Evolutionary conservation across 2,888 invertebrate species (phyloP).

Genomic region (Embidobia sp.): DNA sequence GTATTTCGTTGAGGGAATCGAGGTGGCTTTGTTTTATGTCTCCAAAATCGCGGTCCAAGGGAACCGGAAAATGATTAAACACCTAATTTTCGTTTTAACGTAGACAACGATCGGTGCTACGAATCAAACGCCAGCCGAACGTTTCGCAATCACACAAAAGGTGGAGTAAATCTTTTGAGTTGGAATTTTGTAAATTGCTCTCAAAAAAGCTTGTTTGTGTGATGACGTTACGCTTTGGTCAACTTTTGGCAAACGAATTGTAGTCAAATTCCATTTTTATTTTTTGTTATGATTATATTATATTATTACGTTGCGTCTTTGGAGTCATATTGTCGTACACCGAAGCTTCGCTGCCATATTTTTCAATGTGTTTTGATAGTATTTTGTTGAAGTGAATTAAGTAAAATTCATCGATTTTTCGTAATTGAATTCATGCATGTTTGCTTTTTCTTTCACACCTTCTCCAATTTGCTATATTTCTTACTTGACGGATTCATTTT

Average conservation of each 20-base stretch:
- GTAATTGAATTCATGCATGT: constrained; percentile 51
- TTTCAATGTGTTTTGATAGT: constrained; percentile 76
- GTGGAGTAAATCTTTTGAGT: constrained; percentile 26
- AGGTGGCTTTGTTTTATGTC: constrained; percentile 26
- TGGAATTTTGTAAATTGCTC: constrained; percentile 34
- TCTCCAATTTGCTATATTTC: background rate
- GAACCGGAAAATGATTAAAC: constrained; percentile 1
- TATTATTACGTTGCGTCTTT: constrained; percentile 70
- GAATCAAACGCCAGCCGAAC: background rate
- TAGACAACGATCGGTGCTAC: constrained; percentile 3
- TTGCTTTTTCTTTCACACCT: constrained; percentile 5
- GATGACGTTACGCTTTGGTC: constrained; percentile 78
- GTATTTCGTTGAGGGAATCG: constrained; percentile 56
- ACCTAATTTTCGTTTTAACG: constrained; percentile 14
- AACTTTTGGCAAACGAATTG: constrained; percentile 76
- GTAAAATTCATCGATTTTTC: constrained; percentile 78
- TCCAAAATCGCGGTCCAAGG: background rate
- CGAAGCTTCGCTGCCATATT: constrained; percentile 69
- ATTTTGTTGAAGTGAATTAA: constrained; percentile 75
- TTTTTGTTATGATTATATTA: constrained; percentile 74
- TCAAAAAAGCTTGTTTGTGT: too few species aligned
- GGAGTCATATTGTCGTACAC: constrained; percentile 66
- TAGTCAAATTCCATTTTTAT: constrained; percentile 76
- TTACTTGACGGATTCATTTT: background rate
- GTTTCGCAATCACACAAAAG: constrained; percentile 7